A percentile compares a stretch with the other conserved stretches of the same genome.
Conservation (phyloP, 2,797 vertebrate species). For the Prunella strophiata region DNA sequence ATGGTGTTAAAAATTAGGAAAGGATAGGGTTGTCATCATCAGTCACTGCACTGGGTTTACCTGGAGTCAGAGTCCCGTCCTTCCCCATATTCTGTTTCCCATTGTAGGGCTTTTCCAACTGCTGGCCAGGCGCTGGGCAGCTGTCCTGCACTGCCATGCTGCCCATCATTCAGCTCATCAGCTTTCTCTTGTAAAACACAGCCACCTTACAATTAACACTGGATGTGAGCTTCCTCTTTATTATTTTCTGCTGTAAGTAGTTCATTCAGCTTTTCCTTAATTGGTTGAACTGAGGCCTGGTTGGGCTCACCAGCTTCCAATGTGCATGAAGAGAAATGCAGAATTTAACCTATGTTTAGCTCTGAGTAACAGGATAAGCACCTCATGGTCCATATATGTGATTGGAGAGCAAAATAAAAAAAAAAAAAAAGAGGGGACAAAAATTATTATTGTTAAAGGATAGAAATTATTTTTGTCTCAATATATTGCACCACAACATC, state of each 20-base stretch:
- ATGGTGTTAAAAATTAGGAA: background rate
- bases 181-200: background rate
- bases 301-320: background rate
- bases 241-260: background rate
- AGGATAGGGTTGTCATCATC: background rate
- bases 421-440: background rate
- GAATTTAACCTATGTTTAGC: background rate
- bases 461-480: background rate
- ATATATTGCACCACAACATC: background rate
- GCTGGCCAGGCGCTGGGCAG: background rate
- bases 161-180: background rate
- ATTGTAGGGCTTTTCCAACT: background rate
- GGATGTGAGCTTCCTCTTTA: background rate
- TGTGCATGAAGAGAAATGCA: conserved; percentile 1
- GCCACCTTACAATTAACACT: background rate
- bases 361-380: background rate
- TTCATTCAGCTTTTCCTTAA: background rate
- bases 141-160: background rate
- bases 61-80: background rate
- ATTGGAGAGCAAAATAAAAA: background rate
- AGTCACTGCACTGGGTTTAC: background rate
- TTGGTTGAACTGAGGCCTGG: background rate
- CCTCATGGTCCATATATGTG: background rate
- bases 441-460: background rate
- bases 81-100: background rate